Evolutionary conservation across 2,888 invertebrate species (phyloP).

Genomic region (Nowickia ferox): DNA sequence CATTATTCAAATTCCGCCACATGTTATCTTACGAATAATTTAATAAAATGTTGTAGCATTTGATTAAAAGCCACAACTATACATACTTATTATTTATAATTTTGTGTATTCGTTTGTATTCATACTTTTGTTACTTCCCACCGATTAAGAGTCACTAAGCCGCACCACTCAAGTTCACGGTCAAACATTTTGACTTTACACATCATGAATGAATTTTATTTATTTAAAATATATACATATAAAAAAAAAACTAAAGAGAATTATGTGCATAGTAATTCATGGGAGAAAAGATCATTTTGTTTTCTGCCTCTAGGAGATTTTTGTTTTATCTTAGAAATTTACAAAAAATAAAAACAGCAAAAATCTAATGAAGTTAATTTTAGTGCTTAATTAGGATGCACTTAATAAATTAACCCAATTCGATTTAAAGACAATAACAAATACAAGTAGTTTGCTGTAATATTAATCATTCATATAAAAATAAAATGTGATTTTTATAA

Average conservation of each 20-base stretch:
- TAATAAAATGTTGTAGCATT: constrained; percentile 15
- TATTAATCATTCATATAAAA: constrained; percentile 34
- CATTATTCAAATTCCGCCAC: neutral
- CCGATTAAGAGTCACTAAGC: constrained; percentile 41
- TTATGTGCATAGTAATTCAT: neutral
- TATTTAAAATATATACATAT: neutral
- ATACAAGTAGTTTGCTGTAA: constrained; percentile 6
- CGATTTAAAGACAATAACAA: constrained; percentile 47
- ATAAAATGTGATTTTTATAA: constrained; percentile 29
- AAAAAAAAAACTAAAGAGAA: constrained; percentile 2
- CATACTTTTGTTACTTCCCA: constrained; percentile 7
- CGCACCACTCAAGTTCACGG: constrained; percentile 78
- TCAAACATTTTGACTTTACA: constrained; percentile 70
- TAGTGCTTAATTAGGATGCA: constrained; percentile 36
- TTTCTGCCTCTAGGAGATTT: neutral
- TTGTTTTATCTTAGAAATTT: neutral
- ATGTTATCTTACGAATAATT: constrained; percentile 5
- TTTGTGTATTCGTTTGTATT: neutral
- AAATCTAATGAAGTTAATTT: neutral
- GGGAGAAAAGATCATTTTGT: no score
- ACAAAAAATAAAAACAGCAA: neutral
- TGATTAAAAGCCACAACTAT: constrained; percentile 1
- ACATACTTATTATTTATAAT: neutral
- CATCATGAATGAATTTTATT: constrained; percentile 15
- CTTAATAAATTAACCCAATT: constrained; percentile 64